Evolutionary conservation across 2,888 invertebrate species (phyloP).

Genomic region (Sclerodermus sp.): DNA sequence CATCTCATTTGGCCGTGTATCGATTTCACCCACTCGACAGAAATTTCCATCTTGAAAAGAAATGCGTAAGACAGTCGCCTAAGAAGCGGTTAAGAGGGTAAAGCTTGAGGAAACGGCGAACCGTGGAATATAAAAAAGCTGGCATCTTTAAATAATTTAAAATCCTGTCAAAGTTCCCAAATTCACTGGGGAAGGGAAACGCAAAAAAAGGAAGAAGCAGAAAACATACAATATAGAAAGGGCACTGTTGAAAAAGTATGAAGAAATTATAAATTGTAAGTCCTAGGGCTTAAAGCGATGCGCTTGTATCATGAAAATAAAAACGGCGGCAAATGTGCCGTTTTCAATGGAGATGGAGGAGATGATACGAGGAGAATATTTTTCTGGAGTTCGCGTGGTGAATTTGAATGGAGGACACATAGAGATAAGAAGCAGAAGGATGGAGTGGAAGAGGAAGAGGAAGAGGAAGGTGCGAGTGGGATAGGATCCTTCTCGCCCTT

Average conservation of each 20-base stretch:
- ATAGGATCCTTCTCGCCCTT: too few relatives aligned
- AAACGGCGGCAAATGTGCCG: slow-evolving; percentile 29
- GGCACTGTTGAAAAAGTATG: too few relatives aligned
- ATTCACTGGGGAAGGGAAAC: too few relatives aligned
- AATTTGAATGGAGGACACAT: slow-evolving; percentile 5
- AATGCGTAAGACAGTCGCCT: slow-evolving; percentile 22
- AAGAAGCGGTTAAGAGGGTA: background rate
- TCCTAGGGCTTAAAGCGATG: slow-evolving; percentile 28
- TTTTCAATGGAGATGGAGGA: slow-evolving; percentile 18
- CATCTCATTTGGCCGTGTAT: slow-evolving; percentile 44
- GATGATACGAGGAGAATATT: slow-evolving; percentile 5
- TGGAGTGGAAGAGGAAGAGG: slow-evolving; percentile 8
- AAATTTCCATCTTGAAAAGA: slow-evolving; percentile 30
- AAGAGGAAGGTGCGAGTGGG: too few relatives aligned
- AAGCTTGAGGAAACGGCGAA: slow-evolving; percentile 3
- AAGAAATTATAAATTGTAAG: too few relatives aligned
- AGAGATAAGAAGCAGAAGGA: slow-evolving; percentile 20
- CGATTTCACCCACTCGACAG: slow-evolving; percentile 38
- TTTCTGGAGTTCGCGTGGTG: too few relatives aligned
- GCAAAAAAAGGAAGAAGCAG: too few relatives aligned
- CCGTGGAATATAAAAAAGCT: background rate
- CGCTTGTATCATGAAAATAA: slow-evolving; percentile 28
- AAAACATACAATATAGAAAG: too few relatives aligned
- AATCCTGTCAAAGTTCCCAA: background rate
- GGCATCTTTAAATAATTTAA: too few relatives aligned